A percentile compares a stretch with the other conserved stretches of the same genome.
Conservation (phyloP, 2,888 invertebrate genomes). For the Himalopsyche japonica region DNA sequence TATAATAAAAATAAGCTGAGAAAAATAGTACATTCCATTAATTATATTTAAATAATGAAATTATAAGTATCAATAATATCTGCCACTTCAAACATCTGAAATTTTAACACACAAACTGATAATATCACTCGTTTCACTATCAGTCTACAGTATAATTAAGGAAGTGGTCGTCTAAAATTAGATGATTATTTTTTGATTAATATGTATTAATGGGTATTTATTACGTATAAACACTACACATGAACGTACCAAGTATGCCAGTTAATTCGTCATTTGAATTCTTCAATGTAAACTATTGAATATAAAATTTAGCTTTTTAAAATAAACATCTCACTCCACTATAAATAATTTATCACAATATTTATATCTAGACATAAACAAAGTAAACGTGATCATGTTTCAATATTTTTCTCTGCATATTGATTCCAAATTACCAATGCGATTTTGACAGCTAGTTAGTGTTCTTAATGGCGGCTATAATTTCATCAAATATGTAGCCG, state of each 20-base stretch:
- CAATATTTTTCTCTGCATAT: conserved; percentile 9
- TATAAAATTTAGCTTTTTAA: neutral
- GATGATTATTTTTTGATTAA: too few species aligned
- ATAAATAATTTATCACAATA: neutral
- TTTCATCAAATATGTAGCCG: neutral
- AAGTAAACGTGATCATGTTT: conserved; percentile 12
- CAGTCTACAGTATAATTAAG: too few species aligned
- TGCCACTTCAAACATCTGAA: too few species aligned
- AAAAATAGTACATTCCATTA: too few species aligned
- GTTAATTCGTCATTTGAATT: neutral
- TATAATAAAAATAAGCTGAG: too few species aligned
- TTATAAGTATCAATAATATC: too few species aligned
- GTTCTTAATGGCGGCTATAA: neutral
- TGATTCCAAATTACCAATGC: conserved; percentile 25
- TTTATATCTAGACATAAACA: neutral
- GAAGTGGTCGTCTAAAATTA: too few species aligned
- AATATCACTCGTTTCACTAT: too few species aligned
- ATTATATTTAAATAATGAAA: too few species aligned
- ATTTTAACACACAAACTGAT: too few species aligned
- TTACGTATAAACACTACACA: neutral
- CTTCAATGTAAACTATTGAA: neutral
- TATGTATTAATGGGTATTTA: neutral
- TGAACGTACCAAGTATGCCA: neutral
- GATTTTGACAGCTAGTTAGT: conserved; percentile 24
- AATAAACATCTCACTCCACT: neutral